These are phyloP conservation scores for Aleiodes leptofemur DNA, from an alignment of 2,888 invertebrate genomes.

Conservation along the genomic window DNA sequence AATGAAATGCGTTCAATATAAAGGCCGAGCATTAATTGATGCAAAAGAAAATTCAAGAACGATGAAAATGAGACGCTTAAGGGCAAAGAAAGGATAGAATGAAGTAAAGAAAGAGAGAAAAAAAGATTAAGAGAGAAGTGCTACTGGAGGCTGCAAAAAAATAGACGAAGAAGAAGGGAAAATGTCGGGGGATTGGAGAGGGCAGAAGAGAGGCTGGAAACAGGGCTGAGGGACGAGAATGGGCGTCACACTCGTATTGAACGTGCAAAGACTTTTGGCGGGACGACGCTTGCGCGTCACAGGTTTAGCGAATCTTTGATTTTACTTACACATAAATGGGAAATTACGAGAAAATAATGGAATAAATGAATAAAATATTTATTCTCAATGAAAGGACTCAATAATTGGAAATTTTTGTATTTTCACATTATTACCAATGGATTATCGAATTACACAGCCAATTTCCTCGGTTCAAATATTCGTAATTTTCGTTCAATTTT, in stretches of 20 bases:
- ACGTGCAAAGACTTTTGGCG: constrained; percentile 54
- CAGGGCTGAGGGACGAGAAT: neutral
- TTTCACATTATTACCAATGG: too few relatives aligned
- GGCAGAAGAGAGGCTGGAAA: neutral
- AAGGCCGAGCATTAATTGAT: constrained; percentile 39
- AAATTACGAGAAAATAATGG: too few relatives aligned
- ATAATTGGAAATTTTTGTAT: too few relatives aligned
- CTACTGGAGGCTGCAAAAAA: neutral
- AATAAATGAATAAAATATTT: too few relatives aligned
- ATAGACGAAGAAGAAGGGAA: constrained; percentile 12
- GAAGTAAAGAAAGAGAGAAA: neutral
- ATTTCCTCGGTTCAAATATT: neutral
- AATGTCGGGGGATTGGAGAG: neutral
- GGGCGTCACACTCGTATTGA: constrained; percentile 47
- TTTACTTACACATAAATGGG: too few relatives aligned
- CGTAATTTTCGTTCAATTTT: neutral
- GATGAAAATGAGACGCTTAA: constrained; percentile 31
- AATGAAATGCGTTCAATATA: neutral
- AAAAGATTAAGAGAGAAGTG: constrained; percentile 14
- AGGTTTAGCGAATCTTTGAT: neutral
- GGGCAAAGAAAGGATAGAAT: neutral
- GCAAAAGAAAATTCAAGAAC: constrained; percentile 34
- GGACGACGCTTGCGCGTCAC: constrained; percentile 46
- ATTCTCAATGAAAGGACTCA: too few relatives aligned
- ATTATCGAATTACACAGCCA: too few relatives aligned